phyloP scores from a whole-genome alignment of 2,888 invertebrate genomes.

The Rambutsinella grinnellia region DNA sequence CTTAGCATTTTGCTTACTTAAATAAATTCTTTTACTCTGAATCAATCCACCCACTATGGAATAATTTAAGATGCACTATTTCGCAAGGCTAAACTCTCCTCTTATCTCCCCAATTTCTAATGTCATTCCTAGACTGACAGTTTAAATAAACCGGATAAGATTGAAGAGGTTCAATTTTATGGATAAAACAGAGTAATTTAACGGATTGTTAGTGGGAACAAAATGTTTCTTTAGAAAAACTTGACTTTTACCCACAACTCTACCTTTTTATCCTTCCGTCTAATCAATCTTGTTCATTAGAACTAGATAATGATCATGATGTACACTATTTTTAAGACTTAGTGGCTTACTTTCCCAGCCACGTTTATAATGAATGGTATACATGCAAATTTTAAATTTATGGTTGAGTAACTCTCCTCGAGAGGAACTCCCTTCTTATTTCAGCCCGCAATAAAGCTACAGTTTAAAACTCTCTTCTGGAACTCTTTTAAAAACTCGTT shows the following conservation, averaged over 20 bases:
- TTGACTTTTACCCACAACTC: not conserved
- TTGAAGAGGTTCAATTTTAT: constrained; percentile 1
- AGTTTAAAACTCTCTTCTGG: no score
- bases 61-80: not conserved
- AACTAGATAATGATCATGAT: no score
- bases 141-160: constrained; percentile 36
- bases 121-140: constrained; percentile 9
- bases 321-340: not conserved
- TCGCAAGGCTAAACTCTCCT: not conserved
- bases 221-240: constrained; percentile 1
- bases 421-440: not conserved
- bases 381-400: constrained; percentile 18
- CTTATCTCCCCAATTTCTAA: not conserved
- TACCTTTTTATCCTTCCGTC: not conserved
- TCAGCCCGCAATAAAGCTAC: no score
- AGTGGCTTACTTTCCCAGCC: not conserved
- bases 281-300: not conserved
- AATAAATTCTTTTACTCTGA: not conserved
- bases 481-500: constrained; percentile 39
- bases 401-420: constrained; percentile 12
- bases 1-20: not conserved
- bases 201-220: constrained; percentile 40
- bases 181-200: constrained; percentile 38
- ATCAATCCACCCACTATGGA: not conserved
- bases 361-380: not conserved